These are phyloP conservation scores for Cephus sareptanus DNA, from an alignment of 2,888 invertebrate genomes.

Conservation along the genomic window DNA sequence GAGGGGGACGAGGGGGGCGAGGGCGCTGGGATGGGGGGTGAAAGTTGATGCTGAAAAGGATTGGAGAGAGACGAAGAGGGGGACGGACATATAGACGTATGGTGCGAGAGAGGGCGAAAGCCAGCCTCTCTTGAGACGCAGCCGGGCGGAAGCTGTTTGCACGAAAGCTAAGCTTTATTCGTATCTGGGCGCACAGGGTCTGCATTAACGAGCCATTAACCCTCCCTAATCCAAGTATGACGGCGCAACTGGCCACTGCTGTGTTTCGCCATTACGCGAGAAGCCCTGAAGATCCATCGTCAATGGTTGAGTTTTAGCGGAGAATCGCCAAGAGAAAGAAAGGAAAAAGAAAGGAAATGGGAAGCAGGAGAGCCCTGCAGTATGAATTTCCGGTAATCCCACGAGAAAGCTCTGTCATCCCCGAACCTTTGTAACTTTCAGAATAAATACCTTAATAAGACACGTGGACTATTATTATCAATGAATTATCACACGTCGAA, in stretches of 20 bases:
- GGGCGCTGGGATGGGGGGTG: too few relatives aligned
- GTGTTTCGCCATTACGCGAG: background rate
- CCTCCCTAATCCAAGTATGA: background rate
- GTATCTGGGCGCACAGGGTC: background rate
- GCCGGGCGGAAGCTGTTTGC: background rate
- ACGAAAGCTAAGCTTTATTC: background rate
- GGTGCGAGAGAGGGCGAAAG: background rate
- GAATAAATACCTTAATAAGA: background rate
- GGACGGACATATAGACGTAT: background rate
- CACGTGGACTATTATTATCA: background rate
- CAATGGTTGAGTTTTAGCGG: too few relatives aligned
- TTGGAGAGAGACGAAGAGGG: background rate
- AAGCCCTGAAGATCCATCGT: background rate
- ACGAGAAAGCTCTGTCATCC: background rate
- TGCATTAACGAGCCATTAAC: slow-evolving; percentile 7
- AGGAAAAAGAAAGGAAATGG: background rate
- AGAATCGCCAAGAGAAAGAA: background rate
- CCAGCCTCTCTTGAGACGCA: background rate
- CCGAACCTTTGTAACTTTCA: background rate
- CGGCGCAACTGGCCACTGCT: background rate
- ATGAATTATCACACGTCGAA: background rate
- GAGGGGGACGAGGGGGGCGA: too few relatives aligned
- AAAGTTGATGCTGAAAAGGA: background rate
- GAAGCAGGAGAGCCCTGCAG: background rate
- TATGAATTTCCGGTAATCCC: background rate